Evolutionary conservation across 2,797 vertebrate genomes (phyloP).

Genomic region (Rhincodon typus): DNA sequence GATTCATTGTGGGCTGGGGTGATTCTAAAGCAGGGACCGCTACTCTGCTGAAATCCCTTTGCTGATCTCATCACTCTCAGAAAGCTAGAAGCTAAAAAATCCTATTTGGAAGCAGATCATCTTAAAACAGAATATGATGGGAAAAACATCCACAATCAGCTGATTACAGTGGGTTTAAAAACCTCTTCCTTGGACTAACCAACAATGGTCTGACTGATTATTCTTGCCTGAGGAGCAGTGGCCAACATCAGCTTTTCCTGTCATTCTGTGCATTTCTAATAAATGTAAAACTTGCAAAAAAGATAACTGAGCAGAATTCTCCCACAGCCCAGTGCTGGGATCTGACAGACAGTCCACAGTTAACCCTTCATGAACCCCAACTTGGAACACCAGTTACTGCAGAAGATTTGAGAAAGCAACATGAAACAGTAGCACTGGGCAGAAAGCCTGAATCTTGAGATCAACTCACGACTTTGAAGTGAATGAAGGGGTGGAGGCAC

Average conservation of each 20-base stretch:
- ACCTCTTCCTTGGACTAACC: background rate
- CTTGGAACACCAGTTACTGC: conserved; percentile 47
- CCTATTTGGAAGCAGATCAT: background rate
- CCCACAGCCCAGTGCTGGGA: conserved; percentile 16
- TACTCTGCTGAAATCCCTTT: background rate
- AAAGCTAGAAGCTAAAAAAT: background rate
- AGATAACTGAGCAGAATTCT: conserved; percentile 18
- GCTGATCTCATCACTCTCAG: background rate
- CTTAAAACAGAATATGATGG: background rate
- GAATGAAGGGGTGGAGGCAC: conserved; percentile 10
- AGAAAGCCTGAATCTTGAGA: conserved; percentile 55
- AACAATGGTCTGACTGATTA: background rate
- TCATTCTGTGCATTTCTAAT: background rate
- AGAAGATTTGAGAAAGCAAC: conserved; percentile 46
- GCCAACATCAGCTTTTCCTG: background rate
- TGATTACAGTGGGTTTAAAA: background rate
- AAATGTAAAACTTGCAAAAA: background rate
- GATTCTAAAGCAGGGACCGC: background rate
- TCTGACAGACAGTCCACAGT: conserved; percentile 22
- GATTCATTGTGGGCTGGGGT: background rate
- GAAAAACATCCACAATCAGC: background rate
- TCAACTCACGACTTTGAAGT: conserved; percentile 2
- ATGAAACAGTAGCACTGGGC: conserved; percentile 49
- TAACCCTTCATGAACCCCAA: conserved; percentile 34
- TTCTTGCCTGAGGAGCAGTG: background rate